Percentiles rank a stretch among this genome's conserved stretches.
Conservation (phyloP, 2,797 vertebrate species). For the Centroberyx gerrardi region DNA sequence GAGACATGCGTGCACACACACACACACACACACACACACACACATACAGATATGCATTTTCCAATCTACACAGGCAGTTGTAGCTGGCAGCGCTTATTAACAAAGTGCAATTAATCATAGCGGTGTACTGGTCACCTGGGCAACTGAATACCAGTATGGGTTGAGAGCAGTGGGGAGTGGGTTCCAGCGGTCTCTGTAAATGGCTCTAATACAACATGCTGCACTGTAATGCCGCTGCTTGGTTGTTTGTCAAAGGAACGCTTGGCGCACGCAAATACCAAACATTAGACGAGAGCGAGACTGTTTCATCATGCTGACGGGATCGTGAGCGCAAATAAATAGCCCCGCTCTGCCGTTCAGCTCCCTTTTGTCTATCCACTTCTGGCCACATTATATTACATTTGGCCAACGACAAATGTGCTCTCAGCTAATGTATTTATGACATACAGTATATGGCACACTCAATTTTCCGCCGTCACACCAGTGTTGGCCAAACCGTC, state of each 20-base stretch:
- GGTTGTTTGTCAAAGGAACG: constrained; percentile 68
- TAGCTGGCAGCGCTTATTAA: constrained; percentile 72
- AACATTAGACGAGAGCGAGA: constrained; percentile 52
- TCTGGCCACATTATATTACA: constrained; percentile 46
- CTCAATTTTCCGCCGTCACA: constrained; percentile 54
- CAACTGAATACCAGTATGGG: constrained; percentile 41
- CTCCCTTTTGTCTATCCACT: constrained; percentile 52
- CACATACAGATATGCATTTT: constrained; percentile 6
- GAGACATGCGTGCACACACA: constrained; percentile 16
- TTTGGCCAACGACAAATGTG: constrained; percentile 46
- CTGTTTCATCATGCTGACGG: constrained; percentile 59
- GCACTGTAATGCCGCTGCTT: constrained; percentile 30
- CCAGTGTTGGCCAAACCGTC: constrained; percentile 46
- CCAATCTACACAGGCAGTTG: constrained; percentile 39
- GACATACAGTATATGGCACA: constrained; percentile 11
- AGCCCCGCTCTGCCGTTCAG: constrained; percentile 19
- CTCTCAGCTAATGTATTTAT: constrained; percentile 43
- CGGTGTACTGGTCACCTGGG: constrained; percentile 65
- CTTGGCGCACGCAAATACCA: constrained; percentile 44
- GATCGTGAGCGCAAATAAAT: constrained; percentile 60
- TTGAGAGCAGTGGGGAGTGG: constrained; percentile 46
- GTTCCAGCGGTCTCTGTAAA: constrained; percentile 63
- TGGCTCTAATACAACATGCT: constrained; percentile 61
- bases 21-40: constrained; percentile 16
- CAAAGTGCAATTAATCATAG: constrained; percentile 84